Conservation (phyloP, 2,113 vertebrate genomes). For the Halcyon malimbica region DNA sequence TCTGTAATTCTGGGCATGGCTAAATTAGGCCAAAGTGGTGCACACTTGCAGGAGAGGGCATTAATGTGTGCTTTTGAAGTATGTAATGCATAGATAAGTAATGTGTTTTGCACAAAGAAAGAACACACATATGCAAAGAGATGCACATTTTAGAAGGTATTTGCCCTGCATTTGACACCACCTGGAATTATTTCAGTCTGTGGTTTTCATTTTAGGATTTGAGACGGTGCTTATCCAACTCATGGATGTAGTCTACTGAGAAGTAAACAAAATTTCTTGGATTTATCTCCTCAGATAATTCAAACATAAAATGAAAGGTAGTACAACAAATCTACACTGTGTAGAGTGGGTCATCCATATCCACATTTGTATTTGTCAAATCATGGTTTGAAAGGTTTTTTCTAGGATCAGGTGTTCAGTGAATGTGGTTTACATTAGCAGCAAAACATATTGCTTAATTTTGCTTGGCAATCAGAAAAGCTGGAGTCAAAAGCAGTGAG, state of each 20-base stretch:
- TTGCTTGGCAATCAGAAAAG: background rate
- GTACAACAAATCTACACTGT: background rate
- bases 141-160: background rate
- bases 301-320: background rate
- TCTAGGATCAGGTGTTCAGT: background rate
- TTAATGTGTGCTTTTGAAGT: background rate
- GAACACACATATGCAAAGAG: background rate
- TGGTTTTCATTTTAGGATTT: background rate
- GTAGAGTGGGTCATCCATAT: rapidly evolving
- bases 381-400: background rate
- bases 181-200: background rate
- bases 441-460: background rate
- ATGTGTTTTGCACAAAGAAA: background rate
- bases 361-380: background rate
- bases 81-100: background rate
- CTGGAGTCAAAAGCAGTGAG: background rate
- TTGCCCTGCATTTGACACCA: background rate
- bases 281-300: background rate
- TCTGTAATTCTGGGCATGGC: background rate
- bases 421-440: background rate
- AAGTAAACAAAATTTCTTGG: background rate
- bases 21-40: background rate
- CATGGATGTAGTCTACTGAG: background rate
- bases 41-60: background rate
- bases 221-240: background rate